phyloP scores from a whole-genome alignment of 1,140 invertebrate species.

The Brachionus angularis region DNA sequence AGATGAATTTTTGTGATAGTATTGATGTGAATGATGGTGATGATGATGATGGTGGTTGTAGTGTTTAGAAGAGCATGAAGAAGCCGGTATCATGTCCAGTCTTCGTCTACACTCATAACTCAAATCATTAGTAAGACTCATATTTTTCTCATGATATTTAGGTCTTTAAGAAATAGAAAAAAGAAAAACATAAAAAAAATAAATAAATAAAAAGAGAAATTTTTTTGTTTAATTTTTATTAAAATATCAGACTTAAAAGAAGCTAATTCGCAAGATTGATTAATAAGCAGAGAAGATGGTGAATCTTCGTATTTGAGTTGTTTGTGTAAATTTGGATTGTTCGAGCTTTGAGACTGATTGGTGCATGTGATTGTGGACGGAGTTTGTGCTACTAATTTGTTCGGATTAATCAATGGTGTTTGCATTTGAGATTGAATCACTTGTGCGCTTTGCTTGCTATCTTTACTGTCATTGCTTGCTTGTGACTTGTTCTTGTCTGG shows the following conservation, averaged over 20 bases:
- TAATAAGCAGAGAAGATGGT: conserved; percentile 3
- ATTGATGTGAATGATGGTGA: not conserved
- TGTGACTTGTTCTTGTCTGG: too few relatives aligned
- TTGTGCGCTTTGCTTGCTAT: too few relatives aligned
- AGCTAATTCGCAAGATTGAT: conserved; percentile 18
- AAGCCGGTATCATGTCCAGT: not conserved
- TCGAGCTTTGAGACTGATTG: not conserved
- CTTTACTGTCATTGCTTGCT: too few relatives aligned
- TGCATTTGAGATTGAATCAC: too few relatives aligned
- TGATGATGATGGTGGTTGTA: not conserved
- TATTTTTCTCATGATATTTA: conserved; percentile 29
- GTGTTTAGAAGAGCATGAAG: conserved; percentile 9
- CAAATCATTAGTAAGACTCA: not conserved
- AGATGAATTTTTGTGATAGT: not conserved
- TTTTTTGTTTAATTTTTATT: not conserved
- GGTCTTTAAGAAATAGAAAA: not conserved
- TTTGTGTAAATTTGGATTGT: conserved; percentile 31
- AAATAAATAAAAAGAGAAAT: not conserved
- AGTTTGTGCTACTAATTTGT: conserved; percentile 6
- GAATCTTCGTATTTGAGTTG: conserved; percentile 41
- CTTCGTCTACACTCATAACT: not conserved
- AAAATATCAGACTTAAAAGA: not conserved
- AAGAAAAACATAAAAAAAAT: not conserved
- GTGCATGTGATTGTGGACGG: not conserved
- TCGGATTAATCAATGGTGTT: conserved; percentile 17